phyloP scores from a whole-genome alignment of 2,113 vertebrate genomes.

The Dunckerocampus dactyliophorus region DNA sequence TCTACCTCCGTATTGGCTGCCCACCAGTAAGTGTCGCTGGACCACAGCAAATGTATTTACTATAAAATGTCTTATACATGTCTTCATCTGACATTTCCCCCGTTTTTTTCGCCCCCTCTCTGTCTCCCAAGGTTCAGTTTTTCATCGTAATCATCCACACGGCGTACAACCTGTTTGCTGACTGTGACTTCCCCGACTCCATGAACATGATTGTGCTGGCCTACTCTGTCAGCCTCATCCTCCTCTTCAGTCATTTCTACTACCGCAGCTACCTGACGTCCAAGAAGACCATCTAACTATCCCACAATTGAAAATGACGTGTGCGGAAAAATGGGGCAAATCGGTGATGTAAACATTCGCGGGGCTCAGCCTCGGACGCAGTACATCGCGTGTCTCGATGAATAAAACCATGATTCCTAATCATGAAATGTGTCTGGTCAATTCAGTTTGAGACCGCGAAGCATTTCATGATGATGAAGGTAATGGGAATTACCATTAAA shows the following conservation, averaged over 20 bases:
- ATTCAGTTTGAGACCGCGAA: no score
- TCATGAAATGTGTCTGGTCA: no score
- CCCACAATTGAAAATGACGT: constrained; percentile 32
- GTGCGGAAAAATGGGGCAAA: background rate
- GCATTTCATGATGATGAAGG: no score
- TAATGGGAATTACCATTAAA: no score
- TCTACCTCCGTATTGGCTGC: no score
- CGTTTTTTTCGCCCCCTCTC: background rate
- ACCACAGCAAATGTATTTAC: no score
- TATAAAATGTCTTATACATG: background rate
- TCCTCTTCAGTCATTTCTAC: constrained; percentile 69
- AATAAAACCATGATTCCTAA: no score
- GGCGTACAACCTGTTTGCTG: constrained; percentile 66
- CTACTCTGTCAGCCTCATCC: constrained; percentile 67
- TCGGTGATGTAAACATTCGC: no score
- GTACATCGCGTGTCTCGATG: no score
- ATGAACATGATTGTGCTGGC: constrained; percentile 59
- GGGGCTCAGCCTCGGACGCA: no score
- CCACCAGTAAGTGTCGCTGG: no score
- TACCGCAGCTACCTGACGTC: constrained; percentile 47
- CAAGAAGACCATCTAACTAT: constrained; percentile 20
- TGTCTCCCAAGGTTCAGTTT: constrained; percentile 65
- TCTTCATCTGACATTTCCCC: background rate
- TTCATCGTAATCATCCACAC: constrained; percentile 65
- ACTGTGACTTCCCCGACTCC: constrained; percentile 60